phyloP scores from a whole-genome alignment of 2,888 invertebrate species.

The Xanthorhoe spadicearia region DNA sequence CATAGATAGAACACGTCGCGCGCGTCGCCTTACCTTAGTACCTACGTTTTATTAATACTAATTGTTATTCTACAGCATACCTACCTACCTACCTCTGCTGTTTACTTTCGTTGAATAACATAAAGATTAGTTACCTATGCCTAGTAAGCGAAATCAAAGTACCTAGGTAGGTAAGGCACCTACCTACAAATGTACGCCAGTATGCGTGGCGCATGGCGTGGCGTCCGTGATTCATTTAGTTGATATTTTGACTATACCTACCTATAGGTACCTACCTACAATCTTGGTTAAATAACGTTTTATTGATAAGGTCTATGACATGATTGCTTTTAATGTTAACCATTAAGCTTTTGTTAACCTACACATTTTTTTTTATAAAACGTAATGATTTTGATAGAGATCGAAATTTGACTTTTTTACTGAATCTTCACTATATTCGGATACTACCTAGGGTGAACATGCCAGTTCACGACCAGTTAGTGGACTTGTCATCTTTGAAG shows the following conservation, averaged over 20 bases:
- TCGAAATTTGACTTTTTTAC: background rate
- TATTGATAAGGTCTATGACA: background rate
- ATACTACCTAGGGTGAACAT: no score
- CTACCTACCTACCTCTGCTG: no score
- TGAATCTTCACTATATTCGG: slow-evolving; percentile 2
- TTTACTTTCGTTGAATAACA: slow-evolving; percentile 82
- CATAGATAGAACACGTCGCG: no score
- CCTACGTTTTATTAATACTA: slow-evolving; percentile 65
- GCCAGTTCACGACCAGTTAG: no score
- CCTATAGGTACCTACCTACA: slow-evolving; percentile 2
- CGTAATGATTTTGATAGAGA: background rate
- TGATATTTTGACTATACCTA: slow-evolving; percentile 49
- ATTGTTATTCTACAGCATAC: slow-evolving; percentile 78
- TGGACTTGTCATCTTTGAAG: no score
- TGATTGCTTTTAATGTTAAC: background rate
- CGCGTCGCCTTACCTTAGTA: slow-evolving; percentile 63
- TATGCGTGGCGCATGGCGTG: slow-evolving; percentile 57
- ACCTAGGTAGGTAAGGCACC: slow-evolving; percentile 12
- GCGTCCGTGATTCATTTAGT: slow-evolving; percentile 63
- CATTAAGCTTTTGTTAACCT: background rate
- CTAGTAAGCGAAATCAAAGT: slow-evolving; percentile 66
- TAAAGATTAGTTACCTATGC: slow-evolving; percentile 55
- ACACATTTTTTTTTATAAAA: background rate
- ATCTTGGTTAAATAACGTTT: slow-evolving; percentile 27
- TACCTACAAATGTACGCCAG: slow-evolving; percentile 39